Evolutionary conservation across 1,140 invertebrate species (phyloP), one percentile per base, ranked within the genome.

Genomic region (Drosophila carrolli): DNA sequence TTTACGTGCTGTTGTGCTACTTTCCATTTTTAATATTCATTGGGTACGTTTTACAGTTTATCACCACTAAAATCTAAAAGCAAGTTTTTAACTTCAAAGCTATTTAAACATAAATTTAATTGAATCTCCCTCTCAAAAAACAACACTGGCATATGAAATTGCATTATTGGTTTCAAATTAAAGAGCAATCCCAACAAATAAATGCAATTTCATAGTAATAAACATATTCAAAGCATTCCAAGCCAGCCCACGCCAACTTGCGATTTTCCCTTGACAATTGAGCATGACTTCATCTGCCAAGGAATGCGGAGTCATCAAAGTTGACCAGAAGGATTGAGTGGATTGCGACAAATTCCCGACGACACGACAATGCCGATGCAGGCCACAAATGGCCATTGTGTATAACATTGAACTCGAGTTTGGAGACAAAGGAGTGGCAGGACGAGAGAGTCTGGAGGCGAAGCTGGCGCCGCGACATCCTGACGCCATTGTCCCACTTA

Each of bases 381-480:
- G 47, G 61, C 73, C 73, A 76, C 61, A 75, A 67, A 75, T 67
- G 62, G 73, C 73, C 61, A 59, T 75, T 75, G 35, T 58, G 72
- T 73, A 50, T 51, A 75, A 53, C 63, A 77, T 77, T 77, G 73
- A 77, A 77, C 75, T 68, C 65, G 19, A 66, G 65, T 77, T 78
- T 46, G 14, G 43, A 57, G 48, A 43, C 56, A 6, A 55, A 10
- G 19, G 51, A 66, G 32, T 48, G 38, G n/a, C 37, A 50, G 55
- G 32, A 11, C 32, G 44, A 48, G 38, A 16, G 44, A 32, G 67
- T 44, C 62, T 66, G 81, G 73, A 75, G 44, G 53, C 35, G 60
- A 54, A 54, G 23, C 55, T 78, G 82, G 82, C 82, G 82, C 80
- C 83, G 67, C 83, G 83, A 83, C 84, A 78, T 80, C 83, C 84